Percentiles rank a stretch among this genome's conserved stretches.
These are phyloP conservation scores for Mus spicilegus DNA, from an alignment of 2,113 vertebrate genomes.

Conservation along the genomic window DNA sequence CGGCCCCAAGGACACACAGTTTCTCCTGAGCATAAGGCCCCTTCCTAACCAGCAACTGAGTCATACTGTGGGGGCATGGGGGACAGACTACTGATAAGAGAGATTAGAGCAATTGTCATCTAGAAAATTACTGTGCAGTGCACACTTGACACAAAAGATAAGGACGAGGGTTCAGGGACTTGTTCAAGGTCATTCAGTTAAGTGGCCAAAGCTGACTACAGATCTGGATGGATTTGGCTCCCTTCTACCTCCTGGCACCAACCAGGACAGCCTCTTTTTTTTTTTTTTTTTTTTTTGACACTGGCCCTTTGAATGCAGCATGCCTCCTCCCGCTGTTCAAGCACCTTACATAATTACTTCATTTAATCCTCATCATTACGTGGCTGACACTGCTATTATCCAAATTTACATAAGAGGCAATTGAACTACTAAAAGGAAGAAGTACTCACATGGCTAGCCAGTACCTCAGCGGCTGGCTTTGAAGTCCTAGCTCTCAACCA, in stretches of 20 bases:
- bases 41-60: not conserved
- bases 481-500: not conserved
- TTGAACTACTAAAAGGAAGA: not conserved
- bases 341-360: conserved; percentile 38
- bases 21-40: not conserved
- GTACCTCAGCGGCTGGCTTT: not conserved
- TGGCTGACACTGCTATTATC: not conserved
- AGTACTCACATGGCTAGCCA: not conserved
- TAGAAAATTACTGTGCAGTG: not conserved
- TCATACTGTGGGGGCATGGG: accelerated
- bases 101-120: not conserved
- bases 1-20: too few species aligned
- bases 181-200: conserved; percentile 3
- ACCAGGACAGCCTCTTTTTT: not conserved
- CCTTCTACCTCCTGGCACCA: not conserved
- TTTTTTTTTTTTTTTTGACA: not conserved
- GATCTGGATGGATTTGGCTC: not conserved
- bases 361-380: not conserved
- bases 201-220: not conserved
- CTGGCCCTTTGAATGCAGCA: not conserved
- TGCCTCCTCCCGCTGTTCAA: not conserved
- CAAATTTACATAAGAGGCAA: conserved; percentile 13
- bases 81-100: not conserved
- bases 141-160: not conserved
- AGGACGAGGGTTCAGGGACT: not conserved